Base-by-base conservation (phyloP, 2,888 invertebrate genomes). In the Petrolisthes manimaculis region DNA sequence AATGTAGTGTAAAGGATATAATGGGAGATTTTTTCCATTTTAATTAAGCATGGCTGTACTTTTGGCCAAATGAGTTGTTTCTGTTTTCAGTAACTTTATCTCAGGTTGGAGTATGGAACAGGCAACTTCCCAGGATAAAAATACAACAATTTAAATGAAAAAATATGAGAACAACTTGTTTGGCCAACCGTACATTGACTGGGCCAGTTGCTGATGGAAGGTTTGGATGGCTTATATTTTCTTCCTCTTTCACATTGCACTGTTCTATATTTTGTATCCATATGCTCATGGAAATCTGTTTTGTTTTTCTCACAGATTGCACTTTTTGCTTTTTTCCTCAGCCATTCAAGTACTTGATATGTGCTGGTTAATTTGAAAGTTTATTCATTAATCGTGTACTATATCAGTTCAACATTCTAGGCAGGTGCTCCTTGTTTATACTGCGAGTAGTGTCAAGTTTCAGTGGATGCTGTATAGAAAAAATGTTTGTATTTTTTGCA, bases 181-280 rank as follows among this genome's bases (percentile, higher is more conserved):
- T 37, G 37, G 37, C 37, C 37, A 37, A 37, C 37, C 37, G 37
- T 37, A 61, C 61, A 37, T 18, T 61, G 61, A 80, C 80, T 80
- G 9, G 5, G 14, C 56, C 24, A 61, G 6, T 80, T 80, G 61
- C 80, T 80, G 56, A 80, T 37, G 55, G n/a, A 80, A 80, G 61
- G 24, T 37, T 79, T 21, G 55, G 80, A 80, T 55, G 61, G 37
- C 80, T 80, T 61, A 8, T 37, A 55, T 80, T 56, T 74, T 80
- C 24, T 37, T 61, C 54, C 18, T 56, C 21, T 56, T 61, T 80
- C 37, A 56, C 80, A 80, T 80, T 61, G 61, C 18, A 61, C 61
- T 61, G 9, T 61, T 61, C 12, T 61, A 18, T 12, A 61, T 3
- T 61, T 61, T 18, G 18, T 18, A 61, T 9, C 12, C 18, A 53